Evolutionary conservation across 2,797 vertebrate genomes (phyloP), one percentile per base, ranked within the genome.

Genomic region (Acomys russatus): DNA sequence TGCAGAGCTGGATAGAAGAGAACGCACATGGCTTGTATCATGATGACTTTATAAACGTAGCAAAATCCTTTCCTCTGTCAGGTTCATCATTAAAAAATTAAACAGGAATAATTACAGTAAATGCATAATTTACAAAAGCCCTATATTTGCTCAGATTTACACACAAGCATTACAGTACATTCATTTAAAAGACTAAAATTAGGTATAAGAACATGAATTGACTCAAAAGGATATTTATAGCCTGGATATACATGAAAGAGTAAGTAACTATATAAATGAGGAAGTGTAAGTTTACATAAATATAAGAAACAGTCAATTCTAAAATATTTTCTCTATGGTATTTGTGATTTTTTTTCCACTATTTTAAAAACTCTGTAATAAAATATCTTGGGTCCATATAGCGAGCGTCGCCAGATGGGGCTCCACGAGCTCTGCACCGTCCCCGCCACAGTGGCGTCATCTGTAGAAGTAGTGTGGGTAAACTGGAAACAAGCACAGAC

Each of bases 401-500:
- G 98, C 97, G 98, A 98, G 98, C 98, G 98, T 98, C 95, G 98
- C 98, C 98, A 98, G 98, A 97, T 97, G 95, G 97, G 98, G 97
- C 96, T 98, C 98, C 98, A 94, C 97, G 98, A 97, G 97, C 44
- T 98, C 98, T 74, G 98, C 96, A 85, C 97, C 97, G 94, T 98
- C 98, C 70, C 98, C 10, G 98, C 97, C 11, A 98, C 98, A 96
- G 98, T 97, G 76, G 94, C 98, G 97, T 99, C 99, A 99, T 98
- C 99, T 99, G 99, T 99, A 99, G 99, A 99, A 99, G 99, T 99
- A 99, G 99, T 99, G 99, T 97, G 99, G 99, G 99, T 99, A 99
- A 98, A 99, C 99, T 99, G 98, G 94, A 97, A 94, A 91, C 89
- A 95, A 82, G 96, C 90, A 28, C 35, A 33, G 23, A 71, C 30